Base-by-base conservation (phyloP, 2,797 vertebrate species). In the Otolemur crassicaudatus region DNA sequence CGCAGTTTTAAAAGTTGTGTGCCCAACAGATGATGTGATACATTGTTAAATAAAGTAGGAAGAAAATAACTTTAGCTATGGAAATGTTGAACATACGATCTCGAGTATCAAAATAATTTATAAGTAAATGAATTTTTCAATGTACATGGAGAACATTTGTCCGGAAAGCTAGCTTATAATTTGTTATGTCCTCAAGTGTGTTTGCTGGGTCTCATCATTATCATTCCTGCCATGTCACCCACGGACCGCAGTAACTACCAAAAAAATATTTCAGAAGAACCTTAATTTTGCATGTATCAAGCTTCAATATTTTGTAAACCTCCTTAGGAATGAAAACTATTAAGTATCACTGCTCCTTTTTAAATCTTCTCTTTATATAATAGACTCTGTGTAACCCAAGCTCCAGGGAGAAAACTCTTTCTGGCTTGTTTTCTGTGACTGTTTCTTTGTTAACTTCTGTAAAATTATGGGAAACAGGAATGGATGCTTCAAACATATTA, bases 391-490 rank as follows among this genome's bases (percentile, higher is more conserved):
- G 60, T 76, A 65, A 94, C 34, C n/a, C 77, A 77, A 94, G 23
- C 29, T 70, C 49, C 46, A 90, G 63, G 81, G 72, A 89, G n/a
- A 88, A 97, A 63, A 4, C 2, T n/a, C 56, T 93, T 27, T 27
- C 56, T 95, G 60, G 13, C 56, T 23, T 53, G 37, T 37, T n/a
- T 94, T 95, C 25, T 70, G 1, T 94, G 40, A 53, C 80, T 13
- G 65, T 96, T 95, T 93, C 76, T 17, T 96, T 60, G 61, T 34
- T 3, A 82, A 87, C 69, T 80, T 89, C 29, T 90, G 13, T 87
- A 89, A 96, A 91, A 75, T 61, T 90, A 11, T 6, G 7, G 25
- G 29, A 14, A 37, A 31, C n/a, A 5, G 2, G 31, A 90, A 7
- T 88, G 63, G 77, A 80, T 1, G 0, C 84, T 22, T 95, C 94